Conservation (phyloP, 2,797 vertebrate species). For the Lepidocolaptes lacrymiger region DNA sequence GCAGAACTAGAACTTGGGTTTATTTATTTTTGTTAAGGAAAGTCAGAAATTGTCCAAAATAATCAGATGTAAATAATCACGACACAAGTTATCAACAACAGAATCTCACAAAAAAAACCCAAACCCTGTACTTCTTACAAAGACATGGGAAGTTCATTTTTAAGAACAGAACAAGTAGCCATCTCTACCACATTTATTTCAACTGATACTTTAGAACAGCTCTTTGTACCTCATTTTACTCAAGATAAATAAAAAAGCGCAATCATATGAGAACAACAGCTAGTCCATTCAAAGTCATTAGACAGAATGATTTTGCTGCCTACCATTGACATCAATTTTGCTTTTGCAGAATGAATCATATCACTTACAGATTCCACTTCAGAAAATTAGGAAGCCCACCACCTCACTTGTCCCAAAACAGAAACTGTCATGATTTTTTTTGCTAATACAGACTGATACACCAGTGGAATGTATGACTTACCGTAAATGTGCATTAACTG, state of each 20-base stretch:
- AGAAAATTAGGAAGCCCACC: not conserved
- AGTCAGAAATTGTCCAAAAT: not conserved
- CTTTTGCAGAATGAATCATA: slow-evolving; percentile 35
- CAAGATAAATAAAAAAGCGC: not conserved
- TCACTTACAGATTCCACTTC: not conserved
- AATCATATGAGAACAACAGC: slow-evolving; percentile 43
- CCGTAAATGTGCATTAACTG: not conserved
- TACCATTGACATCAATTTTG: slow-evolving; percentile 12
- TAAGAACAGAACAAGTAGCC: slow-evolving; percentile 12
- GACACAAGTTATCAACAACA: not conserved
- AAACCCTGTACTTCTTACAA: not conserved
- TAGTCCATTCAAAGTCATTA: slow-evolving; percentile 52
- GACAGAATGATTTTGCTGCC: slow-evolving; percentile 39
- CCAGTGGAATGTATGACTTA: not conserved
- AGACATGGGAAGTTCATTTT: not conserved
- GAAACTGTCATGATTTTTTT: not conserved
- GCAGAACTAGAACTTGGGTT: not conserved
- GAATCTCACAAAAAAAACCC: not conserved
- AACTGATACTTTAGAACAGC: slow-evolving; percentile 20
- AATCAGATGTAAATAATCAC: not conserved
- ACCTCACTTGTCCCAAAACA: not conserved
- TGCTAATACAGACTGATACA: not conserved
- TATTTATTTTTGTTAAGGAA: not conserved
- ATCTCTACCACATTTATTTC: slow-evolving; percentile 49
- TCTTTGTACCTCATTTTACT: slow-evolving; percentile 43